These are phyloP conservation scores for Seison nebaliae DNA, from an alignment of 1,140 invertebrate genomes.

Conservation along the genomic window DNA sequence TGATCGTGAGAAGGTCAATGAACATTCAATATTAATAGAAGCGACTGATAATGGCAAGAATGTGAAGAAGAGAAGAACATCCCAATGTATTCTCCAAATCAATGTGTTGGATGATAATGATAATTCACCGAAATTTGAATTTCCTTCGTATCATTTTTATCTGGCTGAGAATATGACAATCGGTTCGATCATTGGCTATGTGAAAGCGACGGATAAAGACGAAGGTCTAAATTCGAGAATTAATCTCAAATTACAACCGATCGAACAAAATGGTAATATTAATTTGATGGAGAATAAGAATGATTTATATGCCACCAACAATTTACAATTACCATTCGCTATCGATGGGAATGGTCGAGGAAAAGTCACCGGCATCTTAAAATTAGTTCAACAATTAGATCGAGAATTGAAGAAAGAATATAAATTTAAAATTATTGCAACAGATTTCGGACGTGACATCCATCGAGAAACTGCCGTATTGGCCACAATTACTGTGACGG, in stretches of 20 bases:
- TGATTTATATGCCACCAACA: not conserved
- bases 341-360: not conserved
- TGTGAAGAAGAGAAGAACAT: too few relatives aligned
- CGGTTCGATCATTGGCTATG: slow-evolving; percentile 1
- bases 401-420: not conserved
- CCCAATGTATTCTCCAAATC: too few relatives aligned
- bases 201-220: slow-evolving; percentile 6
- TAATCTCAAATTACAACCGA: not conserved
- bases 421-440: not conserved
- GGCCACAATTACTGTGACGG: not conserved
- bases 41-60: too few relatives aligned
- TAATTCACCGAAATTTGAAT: slow-evolving; percentile 8
- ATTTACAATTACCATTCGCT: not conserved
- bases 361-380: slow-evolving; percentile 2
- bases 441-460: not conserved
- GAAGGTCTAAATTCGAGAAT: not conserved
- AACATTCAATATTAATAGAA: too few relatives aligned
- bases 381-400: not conserved
- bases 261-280: slow-evolving; percentile 1
- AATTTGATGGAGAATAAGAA: not conserved
- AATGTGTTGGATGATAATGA: slow-evolving; percentile 1
- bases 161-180: not conserved
- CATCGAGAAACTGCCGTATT: not conserved
- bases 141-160: not conserved
- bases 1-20: too few relatives aligned